Percentiles rank a stretch among this genome's conserved stretches.
Conservation (phyloP, 2,113 vertebrate genomes). For the Xerus inauris region DNA sequence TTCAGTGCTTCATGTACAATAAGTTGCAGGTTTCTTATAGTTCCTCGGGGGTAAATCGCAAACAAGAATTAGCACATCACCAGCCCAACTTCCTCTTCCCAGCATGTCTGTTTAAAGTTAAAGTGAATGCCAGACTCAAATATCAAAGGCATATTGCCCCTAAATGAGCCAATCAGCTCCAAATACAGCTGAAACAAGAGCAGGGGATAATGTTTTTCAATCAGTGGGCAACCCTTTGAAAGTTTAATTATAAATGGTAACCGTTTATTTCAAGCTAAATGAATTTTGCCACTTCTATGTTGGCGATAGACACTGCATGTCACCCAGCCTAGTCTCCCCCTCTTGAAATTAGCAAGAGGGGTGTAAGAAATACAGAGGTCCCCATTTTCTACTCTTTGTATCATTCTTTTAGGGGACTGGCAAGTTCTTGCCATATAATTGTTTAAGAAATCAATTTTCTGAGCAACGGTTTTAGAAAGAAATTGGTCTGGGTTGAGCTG, state of each 20-base stretch:
- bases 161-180: slow-evolving; percentile 83
- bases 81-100: slow-evolving; percentile 81
- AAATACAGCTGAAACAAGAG: slow-evolving; percentile 82
- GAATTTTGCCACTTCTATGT: slow-evolving; percentile 69
- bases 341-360: neutral
- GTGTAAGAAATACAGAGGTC: neutral
- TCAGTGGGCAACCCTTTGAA: slow-evolving; percentile 82
- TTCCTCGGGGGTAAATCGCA: slow-evolving; percentile 80
- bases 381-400: neutral
- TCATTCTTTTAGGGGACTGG: neutral
- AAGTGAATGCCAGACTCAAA: slow-evolving; percentile 80
- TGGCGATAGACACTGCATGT: neutral
- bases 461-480: slow-evolving; percentile 18
- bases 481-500: neutral
- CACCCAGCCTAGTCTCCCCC: slow-evolving; percentile 13
- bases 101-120: slow-evolving; percentile 85
- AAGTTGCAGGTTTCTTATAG: slow-evolving; percentile 82
- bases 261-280: slow-evolving; percentile 78
- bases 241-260: slow-evolving; percentile 78
- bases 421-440: neutral
- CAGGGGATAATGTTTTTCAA: slow-evolving; percentile 81
- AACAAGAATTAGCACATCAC: slow-evolving; percentile 82
- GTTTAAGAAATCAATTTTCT: slow-evolving; percentile 58
- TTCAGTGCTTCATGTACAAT: slow-evolving; percentile 79
- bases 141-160: slow-evolving; percentile 82